Percentiles rank a stretch among this genome's conserved stretches.
These are phyloP conservation scores for Caradrina kadenii DNA, from an alignment of 2,888 invertebrate genomes.

Conservation along the genomic window DNA sequence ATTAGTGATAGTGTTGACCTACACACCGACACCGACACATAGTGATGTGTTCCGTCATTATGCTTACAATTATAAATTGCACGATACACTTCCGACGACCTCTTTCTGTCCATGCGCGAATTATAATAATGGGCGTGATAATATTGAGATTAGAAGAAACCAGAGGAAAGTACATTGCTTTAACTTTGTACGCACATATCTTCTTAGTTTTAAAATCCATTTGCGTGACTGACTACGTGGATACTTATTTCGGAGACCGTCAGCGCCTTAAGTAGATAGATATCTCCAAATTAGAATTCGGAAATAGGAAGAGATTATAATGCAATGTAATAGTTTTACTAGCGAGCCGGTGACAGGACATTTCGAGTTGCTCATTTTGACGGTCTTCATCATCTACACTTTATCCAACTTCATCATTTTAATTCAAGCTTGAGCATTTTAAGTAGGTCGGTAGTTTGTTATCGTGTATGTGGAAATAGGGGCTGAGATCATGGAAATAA, in stretches of 20 bases:
- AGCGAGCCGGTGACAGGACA: no score
- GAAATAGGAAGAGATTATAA: no score
- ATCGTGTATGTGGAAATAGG: no score
- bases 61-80: constrained; percentile 10
- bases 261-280: no score
- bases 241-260: no score
- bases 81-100: constrained; percentile 38
- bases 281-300: no score
- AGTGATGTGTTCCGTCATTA: not conserved
- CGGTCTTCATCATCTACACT: no score
- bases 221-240: not conserved
- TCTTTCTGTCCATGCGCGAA: constrained; percentile 19
- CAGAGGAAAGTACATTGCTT: not conserved
- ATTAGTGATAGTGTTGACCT: not conserved
- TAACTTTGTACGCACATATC: not conserved
- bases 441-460: no score
- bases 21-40: not conserved
- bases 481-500: not conserved
- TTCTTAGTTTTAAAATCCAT: not conserved
- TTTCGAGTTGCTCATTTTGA: no score
- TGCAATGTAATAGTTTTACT: no score
- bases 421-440: no score
- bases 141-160: not conserved
- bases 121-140: constrained; percentile 25
- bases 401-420: no score